A percentile compares a stretch with the other conserved stretches of the same genome.
These are phyloP conservation scores for Drosophila bipectinata DNA, from an alignment of 1,140 invertebrate genomes.

Conservation along the genomic window DNA sequence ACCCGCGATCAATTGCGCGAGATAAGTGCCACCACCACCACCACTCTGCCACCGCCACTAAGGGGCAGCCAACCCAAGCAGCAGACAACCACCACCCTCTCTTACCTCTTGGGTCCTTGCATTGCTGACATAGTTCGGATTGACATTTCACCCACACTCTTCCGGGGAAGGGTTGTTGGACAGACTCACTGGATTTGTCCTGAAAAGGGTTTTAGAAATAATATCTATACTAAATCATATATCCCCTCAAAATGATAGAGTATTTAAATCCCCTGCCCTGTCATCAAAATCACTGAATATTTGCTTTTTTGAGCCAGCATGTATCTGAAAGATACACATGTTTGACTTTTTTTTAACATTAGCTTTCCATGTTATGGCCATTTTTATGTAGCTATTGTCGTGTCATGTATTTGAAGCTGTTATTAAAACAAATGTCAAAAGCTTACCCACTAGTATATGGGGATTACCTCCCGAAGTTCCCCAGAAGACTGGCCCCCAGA, in stretches of 20 bases:
- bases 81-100: conserved; percentile 12
- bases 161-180: not conserved
- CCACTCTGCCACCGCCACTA: conserved; percentile 6
- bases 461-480: not conserved
- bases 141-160: conserved; percentile 22
- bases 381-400: conserved; percentile 19
- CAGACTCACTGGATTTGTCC: not conserved
- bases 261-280: no score
- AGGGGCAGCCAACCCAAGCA: conserved; percentile 34
- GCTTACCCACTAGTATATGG: not conserved
- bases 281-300: no score
- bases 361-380: conserved; percentile 27
- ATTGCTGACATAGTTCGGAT: conserved; percentile 70
- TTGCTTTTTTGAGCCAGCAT: not conserved
- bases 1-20: conserved; percentile 76
- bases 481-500: not conserved
- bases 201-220: not conserved
- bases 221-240: no score
- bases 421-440: conserved; percentile 49
- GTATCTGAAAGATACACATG: conserved; percentile 14
- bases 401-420: conserved; percentile 56
- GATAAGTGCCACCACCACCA: conserved; percentile 62
- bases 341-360: conserved; percentile 22
- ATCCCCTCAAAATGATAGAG: no score
- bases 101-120: conserved; percentile 21